A percentile compares a stretch with the other conserved stretches of the same genome.
phyloP scores from a whole-genome alignment of 2,888 invertebrate genomes.

The Pseudanteris insignis region DNA sequence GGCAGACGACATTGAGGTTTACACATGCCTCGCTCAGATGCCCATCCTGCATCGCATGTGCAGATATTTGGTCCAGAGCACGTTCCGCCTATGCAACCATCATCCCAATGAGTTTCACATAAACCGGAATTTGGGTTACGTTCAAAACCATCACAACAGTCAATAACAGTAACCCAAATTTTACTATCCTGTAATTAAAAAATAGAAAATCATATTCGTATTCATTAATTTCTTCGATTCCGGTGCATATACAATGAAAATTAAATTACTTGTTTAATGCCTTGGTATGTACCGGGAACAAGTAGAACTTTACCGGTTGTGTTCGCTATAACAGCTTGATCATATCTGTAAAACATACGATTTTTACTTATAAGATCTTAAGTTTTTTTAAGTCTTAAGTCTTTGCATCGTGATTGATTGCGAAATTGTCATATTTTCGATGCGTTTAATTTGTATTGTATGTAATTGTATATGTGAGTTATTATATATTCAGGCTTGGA shows the following conservation, averaged over 20 bases:
- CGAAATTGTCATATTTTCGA: too few species aligned
- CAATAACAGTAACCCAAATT: conserved; percentile 59
- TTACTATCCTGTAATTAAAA: conserved; percentile 42
- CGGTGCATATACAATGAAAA: too few species aligned
- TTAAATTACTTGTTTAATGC: conserved; percentile 24
- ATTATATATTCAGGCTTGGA: too few species aligned
- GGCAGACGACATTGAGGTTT: conserved; percentile 69
- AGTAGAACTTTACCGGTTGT: conserved; percentile 46
- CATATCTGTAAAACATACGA: too few species aligned
- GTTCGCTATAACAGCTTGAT: conserved; percentile 45
- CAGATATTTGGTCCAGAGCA: conserved; percentile 76
- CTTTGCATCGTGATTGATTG: too few species aligned
- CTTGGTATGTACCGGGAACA: conserved; percentile 36
- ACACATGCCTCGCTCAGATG: conserved; percentile 73
- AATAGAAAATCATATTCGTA: background rate
- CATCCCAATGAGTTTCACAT: conserved; percentile 74
- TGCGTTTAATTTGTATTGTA: too few species aligned
- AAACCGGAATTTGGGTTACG: conserved; percentile 69
- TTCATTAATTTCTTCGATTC: too few species aligned
- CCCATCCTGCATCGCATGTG: conserved; percentile 72
- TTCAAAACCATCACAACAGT: conserved; percentile 78
- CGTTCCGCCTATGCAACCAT: conserved; percentile 75
- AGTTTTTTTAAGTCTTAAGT: too few species aligned
- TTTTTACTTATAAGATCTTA: too few species aligned
- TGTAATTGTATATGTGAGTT: too few species aligned